Evolutionary conservation across 2,888 invertebrate genomes (phyloP).

Genomic region (Pyrrhia umbra): DNA sequence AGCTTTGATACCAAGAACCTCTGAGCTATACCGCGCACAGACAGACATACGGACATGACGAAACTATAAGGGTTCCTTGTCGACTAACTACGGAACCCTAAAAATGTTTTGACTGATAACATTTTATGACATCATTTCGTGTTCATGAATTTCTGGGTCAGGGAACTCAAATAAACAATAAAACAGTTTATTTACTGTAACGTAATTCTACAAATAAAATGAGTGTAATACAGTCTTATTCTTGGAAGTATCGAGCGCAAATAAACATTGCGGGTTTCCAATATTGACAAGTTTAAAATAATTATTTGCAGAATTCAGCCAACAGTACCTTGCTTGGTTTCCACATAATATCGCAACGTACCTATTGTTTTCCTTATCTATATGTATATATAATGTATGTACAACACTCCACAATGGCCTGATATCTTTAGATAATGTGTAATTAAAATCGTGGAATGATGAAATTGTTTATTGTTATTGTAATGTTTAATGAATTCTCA

Average conservation of each 20-base stretch:
- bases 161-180: conserved; percentile 41
- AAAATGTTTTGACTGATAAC: conserved; percentile 21
- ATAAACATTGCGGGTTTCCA: conserved; percentile 53
- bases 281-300: conserved; percentile 32
- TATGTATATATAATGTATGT: conserved; percentile 27
- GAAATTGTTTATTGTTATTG: conserved; percentile 14
- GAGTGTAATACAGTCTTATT: conserved; percentile 14
- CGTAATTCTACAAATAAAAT: conserved; percentile 33
- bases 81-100: too few species aligned
- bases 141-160: conserved; percentile 49
- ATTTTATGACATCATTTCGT: conserved; percentile 34
- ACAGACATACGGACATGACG: too few species aligned
- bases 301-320: conserved; percentile 33
- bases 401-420: conserved; percentile 6
- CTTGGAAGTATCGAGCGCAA: conserved; percentile 44
- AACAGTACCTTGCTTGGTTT: conserved; percentile 23
- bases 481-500: conserved; percentile 1
- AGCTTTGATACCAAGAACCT: too few species aligned
- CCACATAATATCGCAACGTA: conserved; percentile 12
- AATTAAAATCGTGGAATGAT: conserved; percentile 17
- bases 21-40: too few species aligned
- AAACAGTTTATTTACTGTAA: conserved; percentile 7
- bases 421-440: conserved; percentile 13
- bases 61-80: too few species aligned
- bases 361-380: conserved; percentile 49